A percentile compares a stretch with the other conserved stretches of the same genome.
These are phyloP conservation scores for Oryzias melastigma DNA, from an alignment of 2,113 vertebrate genomes.

Conservation along the genomic window DNA sequence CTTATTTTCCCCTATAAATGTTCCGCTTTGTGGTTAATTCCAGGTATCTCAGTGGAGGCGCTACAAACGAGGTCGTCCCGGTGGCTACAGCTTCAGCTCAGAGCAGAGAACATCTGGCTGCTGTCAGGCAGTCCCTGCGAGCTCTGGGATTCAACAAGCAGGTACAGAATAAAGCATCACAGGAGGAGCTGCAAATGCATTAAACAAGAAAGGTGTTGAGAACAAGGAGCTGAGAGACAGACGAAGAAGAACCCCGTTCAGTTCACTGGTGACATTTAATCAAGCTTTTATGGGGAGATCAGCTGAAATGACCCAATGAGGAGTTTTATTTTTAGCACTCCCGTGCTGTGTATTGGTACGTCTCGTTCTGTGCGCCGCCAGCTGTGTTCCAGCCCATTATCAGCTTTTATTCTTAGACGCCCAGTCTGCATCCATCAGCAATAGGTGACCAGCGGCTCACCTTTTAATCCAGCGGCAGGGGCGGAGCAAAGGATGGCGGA, in stretches of 20 bases:
- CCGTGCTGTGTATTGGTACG: conserved; percentile 18
- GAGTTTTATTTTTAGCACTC: conserved; percentile 10
- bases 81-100: conserved; percentile 71
- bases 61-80: conserved; percentile 55
- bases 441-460: conserved; percentile 61
- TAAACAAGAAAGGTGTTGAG: no score
- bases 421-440: conserved; percentile 63
- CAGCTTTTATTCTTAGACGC: conserved; percentile 61
- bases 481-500: conserved; percentile 24
- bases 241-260: neutral
- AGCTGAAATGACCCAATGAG: conserved; percentile 3
- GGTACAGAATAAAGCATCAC: conserved; percentile 68
- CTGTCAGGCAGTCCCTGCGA: conserved; percentile 85
- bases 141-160: conserved; percentile 84
- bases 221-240: neutral
- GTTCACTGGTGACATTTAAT: neutral
- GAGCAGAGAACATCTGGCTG: conserved; percentile 81
- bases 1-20: neutral
- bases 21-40: neutral
- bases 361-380: conserved; percentile 30
- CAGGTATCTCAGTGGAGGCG: conserved; percentile 82
- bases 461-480: conserved; percentile 62
- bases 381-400: conserved; percentile 52
- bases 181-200: neutral
- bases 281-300: conserved; percentile 12